These are phyloP conservation scores for Tanaodytes sp. DNA, from an alignment of 2,888 invertebrate genomes.

Conservation along the genomic window DNA sequence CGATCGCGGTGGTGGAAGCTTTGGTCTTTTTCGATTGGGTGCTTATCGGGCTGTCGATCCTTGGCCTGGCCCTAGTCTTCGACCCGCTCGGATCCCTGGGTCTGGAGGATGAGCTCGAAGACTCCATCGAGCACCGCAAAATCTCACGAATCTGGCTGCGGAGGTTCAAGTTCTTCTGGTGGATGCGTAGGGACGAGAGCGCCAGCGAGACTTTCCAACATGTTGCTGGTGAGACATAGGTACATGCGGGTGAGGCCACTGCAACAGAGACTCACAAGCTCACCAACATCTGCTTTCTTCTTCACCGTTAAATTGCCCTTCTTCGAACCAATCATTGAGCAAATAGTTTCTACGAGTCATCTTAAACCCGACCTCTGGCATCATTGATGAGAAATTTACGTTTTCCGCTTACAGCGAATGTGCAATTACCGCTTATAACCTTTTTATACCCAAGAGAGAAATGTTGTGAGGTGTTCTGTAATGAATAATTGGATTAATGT, in stretches of 20 bases:
- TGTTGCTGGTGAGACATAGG: conserved; percentile 79
- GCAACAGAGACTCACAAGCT: conserved; percentile 44
- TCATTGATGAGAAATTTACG: background rate
- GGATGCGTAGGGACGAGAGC: conserved; percentile 81
- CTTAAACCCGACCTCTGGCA: background rate
- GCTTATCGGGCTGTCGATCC: conserved; percentile 81
- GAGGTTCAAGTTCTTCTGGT: conserved; percentile 84
- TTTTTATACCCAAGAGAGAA: no score
- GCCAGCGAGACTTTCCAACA: conserved; percentile 86
- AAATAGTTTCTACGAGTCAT: conserved; percentile 17
- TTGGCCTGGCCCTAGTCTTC: conserved; percentile 85
- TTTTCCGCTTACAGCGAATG: no score
- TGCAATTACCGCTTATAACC: no score
- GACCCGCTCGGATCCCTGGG: conserved; percentile 81
- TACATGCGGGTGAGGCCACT: conserved; percentile 62
- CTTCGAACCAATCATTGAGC: conserved; percentile 20
- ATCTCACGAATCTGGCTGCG: conserved; percentile 83
- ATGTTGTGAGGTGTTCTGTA: no score
- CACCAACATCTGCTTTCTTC: conserved; percentile 36
- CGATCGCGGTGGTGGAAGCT: conserved; percentile 82
- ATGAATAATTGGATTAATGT: no score
- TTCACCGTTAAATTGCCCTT: conserved; percentile 35
- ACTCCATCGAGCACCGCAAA: conserved; percentile 80
- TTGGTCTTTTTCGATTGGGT: conserved; percentile 88
- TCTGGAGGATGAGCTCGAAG: conserved; percentile 67